phyloP scores from a whole-genome alignment of 1,140 invertebrate species.

The Aphelinus certus region DNA sequence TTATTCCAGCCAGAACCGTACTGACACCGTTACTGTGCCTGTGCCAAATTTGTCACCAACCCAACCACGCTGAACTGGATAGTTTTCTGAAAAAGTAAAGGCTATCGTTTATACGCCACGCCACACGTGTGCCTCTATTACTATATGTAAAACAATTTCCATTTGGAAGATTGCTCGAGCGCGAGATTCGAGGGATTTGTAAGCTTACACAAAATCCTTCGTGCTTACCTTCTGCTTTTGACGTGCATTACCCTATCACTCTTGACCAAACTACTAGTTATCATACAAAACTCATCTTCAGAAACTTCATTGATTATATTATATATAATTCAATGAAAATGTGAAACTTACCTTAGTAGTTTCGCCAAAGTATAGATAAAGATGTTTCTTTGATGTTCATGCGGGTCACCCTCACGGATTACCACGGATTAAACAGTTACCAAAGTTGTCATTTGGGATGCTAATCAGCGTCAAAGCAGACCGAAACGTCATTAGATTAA shows the following conservation, averaged over 20 bases:
- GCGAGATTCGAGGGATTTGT: conserved; percentile 12
- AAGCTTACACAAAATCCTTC: conserved; percentile 11
- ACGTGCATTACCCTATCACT: neutral
- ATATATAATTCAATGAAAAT: too few relatives aligned
- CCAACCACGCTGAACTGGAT: neutral
- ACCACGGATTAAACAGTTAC: too few relatives aligned
- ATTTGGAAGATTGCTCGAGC: conserved; percentile 23
- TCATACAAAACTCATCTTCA: too few relatives aligned
- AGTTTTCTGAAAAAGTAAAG: conserved; percentile 25
- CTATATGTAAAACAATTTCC: conserved; percentile 24
- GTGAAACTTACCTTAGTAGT: too few relatives aligned
- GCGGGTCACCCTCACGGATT: too few relatives aligned
- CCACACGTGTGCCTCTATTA: neutral
- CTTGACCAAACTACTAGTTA: neutral
- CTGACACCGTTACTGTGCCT: conserved; percentile 16
- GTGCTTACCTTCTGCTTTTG: neutral
- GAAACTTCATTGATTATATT: too few relatives aligned
- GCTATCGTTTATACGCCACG: conserved; percentile 28
- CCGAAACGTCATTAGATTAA: too few relatives aligned
- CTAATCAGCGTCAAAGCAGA: too few relatives aligned
- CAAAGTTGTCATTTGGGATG: too few relatives aligned
- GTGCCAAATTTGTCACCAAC: conserved; percentile 35
- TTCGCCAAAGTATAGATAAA: too few relatives aligned
- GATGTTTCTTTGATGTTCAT: too few relatives aligned
- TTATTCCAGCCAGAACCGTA: conserved; percentile 21